Percentiles rank a stretch among this genome's conserved stretches.
phyloP scores from a whole-genome alignment of 2,888 invertebrate genomes.

The Mythimna lalbum region DNA sequence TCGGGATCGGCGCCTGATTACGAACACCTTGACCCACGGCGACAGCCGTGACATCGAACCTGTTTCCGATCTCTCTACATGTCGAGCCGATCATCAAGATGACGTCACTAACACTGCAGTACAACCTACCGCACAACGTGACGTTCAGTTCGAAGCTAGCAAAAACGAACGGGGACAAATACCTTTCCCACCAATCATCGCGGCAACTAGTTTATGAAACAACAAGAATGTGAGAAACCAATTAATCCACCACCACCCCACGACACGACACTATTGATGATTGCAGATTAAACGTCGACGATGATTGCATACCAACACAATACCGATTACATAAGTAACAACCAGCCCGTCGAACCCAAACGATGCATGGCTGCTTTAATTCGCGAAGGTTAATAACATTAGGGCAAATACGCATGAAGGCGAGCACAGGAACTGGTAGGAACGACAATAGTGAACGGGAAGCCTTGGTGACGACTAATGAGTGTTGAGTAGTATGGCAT shows the following conservation, averaged over 20 bases:
- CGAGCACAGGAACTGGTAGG: slow-evolving; percentile 64
- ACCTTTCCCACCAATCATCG: slow-evolving; percentile 75
- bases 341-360: slow-evolving; percentile 20
- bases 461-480: slow-evolving; percentile 72
- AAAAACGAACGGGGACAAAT: slow-evolving; percentile 73
- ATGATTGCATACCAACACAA: slow-evolving; percentile 53
- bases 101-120: slow-evolving; percentile 59
- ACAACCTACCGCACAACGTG: slow-evolving; percentile 40
- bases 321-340: slow-evolving; percentile 51
- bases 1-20: slow-evolving; percentile 61
- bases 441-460: slow-evolving; percentile 70
- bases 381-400: slow-evolving; percentile 73
- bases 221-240: slow-evolving; percentile 76
- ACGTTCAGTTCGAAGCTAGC: slow-evolving; percentile 34
- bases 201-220: slow-evolving; percentile 60
- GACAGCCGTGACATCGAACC: slow-evolving; percentile 79
- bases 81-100: slow-evolving; percentile 65
- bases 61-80: slow-evolving; percentile 73
- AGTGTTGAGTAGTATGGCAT: slow-evolving; percentile 69
- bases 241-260: slow-evolving; percentile 46
- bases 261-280: slow-evolving; percentile 53
- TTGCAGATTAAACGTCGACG: slow-evolving; percentile 47
- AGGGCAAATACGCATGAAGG: slow-evolving; percentile 75
- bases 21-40: slow-evolving; percentile 74
- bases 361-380: slow-evolving; percentile 45